A percentile compares a stretch with the other conserved stretches of the same genome.
Evolutionary conservation across 1,140 invertebrate genomes (phyloP).

Genomic region (Rhopalosiphum padi): DNA sequence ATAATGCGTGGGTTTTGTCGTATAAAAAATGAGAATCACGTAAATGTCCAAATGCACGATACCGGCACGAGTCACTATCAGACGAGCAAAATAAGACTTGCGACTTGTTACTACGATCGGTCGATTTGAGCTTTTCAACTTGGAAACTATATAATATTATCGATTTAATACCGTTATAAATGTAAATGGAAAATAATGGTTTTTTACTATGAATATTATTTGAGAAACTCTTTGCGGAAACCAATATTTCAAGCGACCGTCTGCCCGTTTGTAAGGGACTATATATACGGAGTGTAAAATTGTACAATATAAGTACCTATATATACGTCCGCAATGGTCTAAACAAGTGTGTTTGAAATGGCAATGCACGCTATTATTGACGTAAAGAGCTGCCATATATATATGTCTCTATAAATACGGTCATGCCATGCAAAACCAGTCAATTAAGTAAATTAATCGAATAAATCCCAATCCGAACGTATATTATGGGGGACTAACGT

Average conservation of each 20-base stretch:
- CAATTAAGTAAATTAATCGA: not conserved
- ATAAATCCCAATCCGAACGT: not conserved
- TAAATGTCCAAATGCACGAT: not conserved
- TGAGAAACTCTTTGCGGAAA: not conserved
- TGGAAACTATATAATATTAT: not conserved
- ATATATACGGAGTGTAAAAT: not conserved
- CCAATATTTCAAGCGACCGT: not conserved
- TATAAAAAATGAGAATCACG: too few species aligned
- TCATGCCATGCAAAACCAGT: not conserved
- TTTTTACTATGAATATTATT: not conserved
- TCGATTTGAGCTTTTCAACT: not conserved
- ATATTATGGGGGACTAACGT: not conserved
- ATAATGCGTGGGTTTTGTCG: not conserved
- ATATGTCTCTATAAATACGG: not conserved
- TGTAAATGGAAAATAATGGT: not conserved
- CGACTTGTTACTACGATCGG: too few species aligned
- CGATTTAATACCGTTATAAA: conserved; percentile 2
- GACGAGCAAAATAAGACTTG: not conserved
- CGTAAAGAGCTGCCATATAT: not conserved
- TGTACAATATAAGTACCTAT: not conserved
- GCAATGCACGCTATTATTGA: not conserved
- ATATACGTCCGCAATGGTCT: not conserved
- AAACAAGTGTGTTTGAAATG: not conserved
- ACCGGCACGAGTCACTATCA: not conserved
- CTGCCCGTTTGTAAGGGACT: not conserved